Base-by-base conservation (phyloP, 2,888 invertebrate genomes). In the Calameuta filiformis region DNA sequence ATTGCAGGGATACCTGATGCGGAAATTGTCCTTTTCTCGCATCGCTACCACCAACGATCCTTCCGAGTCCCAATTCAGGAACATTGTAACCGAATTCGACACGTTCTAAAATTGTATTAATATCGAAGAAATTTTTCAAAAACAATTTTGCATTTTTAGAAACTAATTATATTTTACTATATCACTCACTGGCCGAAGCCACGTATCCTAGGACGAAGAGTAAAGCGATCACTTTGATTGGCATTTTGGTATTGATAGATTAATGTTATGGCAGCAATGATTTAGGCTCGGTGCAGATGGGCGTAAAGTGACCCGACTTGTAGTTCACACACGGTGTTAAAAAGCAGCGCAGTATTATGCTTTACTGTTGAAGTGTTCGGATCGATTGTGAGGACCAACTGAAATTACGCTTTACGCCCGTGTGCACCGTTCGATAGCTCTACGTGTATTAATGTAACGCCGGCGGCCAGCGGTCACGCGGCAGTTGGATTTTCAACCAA, bases 1-100 rank as follows among this genome's bases (percentile, higher is more conserved):
- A 84, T 84, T 90, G 91, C 69, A 93, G 80, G 0, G 93, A 93
- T 0, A 92, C 91, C 76, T 92, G 92, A 83, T 91, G 92, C 0
- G 93, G 93, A 11, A 92, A 92, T 11, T 90, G 81, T 35, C 92
- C 91, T 35, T 87, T 86, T 0, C 11, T 56, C 0, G 93, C 93
- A 1, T 92, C 83, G 1, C 11, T 6, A 9, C 89, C 89, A 33
- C 86, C 87, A 12, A 85, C 85, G 34, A 89, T 82, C 31, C 84
- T 84, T 1, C 35, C 40, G 3, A 77, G 37, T 12, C 75, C 76
- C 2, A 82, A 73, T 3, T 75, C 6, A 0, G 84, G 83, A 12
- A 82, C 0, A 11, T 69, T 71, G 15, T 80, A 76, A 6, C 88
- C 87, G 11, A 82, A 35, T 11, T 80, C 78, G 9, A 80, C 82